Conservation (phyloP, 2,888 invertebrate species). For the Zhuqinia jingwanae region DNA sequence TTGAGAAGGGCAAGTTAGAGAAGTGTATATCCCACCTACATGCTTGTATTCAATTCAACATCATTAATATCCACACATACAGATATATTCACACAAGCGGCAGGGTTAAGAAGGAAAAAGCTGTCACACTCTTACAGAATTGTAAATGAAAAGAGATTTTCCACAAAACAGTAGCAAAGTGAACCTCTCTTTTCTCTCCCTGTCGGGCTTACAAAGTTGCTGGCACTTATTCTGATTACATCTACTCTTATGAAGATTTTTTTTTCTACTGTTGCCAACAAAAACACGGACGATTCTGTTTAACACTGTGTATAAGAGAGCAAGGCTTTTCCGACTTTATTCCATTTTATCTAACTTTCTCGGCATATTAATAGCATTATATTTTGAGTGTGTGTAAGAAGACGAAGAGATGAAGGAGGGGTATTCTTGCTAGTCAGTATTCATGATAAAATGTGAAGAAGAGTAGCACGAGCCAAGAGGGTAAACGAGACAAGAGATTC, state of each 20-base stretch:
- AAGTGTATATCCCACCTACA: constrained; percentile 11
- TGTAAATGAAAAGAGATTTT: constrained; percentile 31
- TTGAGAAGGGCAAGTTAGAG: constrained; percentile 41
- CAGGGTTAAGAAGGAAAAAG: constrained; percentile 40
- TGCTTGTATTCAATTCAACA: background rate
- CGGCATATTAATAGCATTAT: constrained; percentile 21
- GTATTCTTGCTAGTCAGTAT: background rate
- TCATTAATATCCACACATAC: constrained; percentile 7
- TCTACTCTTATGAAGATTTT: background rate
- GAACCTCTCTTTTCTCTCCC: background rate
- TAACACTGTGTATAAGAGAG: background rate
- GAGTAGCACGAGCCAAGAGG: no score
- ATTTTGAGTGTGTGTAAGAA: no score
- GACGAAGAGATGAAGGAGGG: no score
- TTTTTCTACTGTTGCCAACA: constrained; percentile 16
- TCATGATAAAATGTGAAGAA: constrained; percentile 9
- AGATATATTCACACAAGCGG: background rate
- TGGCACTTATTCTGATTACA: constrained; percentile 53
- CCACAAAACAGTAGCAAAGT: no score
- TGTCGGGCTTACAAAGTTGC: constrained; percentile 10
- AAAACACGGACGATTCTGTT: background rate
- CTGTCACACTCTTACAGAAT: constrained; percentile 25
- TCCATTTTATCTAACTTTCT: constrained; percentile 44
- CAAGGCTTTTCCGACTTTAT: constrained; percentile 40
- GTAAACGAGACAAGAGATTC: constrained; percentile 32